A percentile compares a stretch with the other conserved stretches of the same genome.
Evolutionary conservation across 1,140 invertebrate genomes (phyloP).

Genomic region (Acromyrmex charruanus): DNA sequence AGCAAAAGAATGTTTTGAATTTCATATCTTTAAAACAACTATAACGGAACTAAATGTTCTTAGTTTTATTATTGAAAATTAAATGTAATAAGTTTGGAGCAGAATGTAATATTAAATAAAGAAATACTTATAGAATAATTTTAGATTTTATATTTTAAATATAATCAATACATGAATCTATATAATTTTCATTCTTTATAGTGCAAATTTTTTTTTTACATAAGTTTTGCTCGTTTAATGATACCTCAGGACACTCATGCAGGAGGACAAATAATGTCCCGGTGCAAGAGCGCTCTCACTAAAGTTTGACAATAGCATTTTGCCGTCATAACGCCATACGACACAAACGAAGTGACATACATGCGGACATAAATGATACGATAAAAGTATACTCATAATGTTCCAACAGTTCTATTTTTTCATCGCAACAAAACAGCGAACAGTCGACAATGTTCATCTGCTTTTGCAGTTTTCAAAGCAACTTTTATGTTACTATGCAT

Average conservation of each 20-base stretch:
- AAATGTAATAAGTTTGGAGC: neutral
- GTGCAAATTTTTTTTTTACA: neutral
- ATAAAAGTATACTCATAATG: slow-evolving; percentile 53
- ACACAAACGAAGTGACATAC: slow-evolving; percentile 41
- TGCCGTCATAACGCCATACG: slow-evolving; percentile 33
- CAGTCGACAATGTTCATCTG: slow-evolving; percentile 57
- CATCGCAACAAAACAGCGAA: slow-evolving; percentile 44
- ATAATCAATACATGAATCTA: neutral
- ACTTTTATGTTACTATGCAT: slow-evolving; percentile 61
- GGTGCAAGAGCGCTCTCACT: slow-evolving; percentile 10
- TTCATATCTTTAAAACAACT: neutral
- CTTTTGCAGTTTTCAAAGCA: slow-evolving; percentile 66
- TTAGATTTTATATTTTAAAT: neutral
- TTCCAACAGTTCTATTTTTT: slow-evolving; percentile 49
- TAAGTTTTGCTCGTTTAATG: slow-evolving; percentile 12
- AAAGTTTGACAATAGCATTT: slow-evolving; percentile 60
- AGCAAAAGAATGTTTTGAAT: neutral
- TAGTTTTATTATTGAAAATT: neutral
- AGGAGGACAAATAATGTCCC: slow-evolving; percentile 53
- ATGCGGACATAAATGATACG: slow-evolving; percentile 24
- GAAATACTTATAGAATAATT: neutral
- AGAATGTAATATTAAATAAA: neutral
- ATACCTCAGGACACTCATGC: slow-evolving; percentile 34
- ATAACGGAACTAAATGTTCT: neutral
- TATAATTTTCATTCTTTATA: neutral